A percentile compares a stretch with the other conserved stretches of the same genome.
Evolutionary conservation across 2,113 vertebrate species (phyloP).

Genomic region (Uropsilus gracilis): DNA sequence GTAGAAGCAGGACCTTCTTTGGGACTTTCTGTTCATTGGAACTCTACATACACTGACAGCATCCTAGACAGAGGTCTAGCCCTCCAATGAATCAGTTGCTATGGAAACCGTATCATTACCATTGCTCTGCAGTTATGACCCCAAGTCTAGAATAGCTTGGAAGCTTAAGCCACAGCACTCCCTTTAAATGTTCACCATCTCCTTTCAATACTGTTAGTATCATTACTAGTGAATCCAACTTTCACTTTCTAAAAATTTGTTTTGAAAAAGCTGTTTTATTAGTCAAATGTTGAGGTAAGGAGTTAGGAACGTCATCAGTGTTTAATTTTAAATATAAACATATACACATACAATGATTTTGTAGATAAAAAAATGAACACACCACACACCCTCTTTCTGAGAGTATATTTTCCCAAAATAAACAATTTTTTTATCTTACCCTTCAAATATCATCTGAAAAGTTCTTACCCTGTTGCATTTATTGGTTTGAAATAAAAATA

Average conservation of each 20-base stretch:
- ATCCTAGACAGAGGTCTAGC: constrained; percentile 87
- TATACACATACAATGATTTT: background rate
- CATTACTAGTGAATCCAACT: constrained; percentile 49
- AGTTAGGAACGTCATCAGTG: background rate
- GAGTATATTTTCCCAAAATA: constrained; percentile 2
- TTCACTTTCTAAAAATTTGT: background rate
- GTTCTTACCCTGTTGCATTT: background rate
- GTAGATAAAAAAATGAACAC: background rate
- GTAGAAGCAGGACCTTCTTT: constrained; percentile 85
- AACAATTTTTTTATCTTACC: background rate
- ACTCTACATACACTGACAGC: constrained; percentile 87
- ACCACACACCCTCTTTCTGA: constrained; percentile 7
- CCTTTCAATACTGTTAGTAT: constrained; percentile 31
- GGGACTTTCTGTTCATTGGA: constrained; percentile 84
- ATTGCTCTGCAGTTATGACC: constrained; percentile 77
- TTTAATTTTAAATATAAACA: background rate
- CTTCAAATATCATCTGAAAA: background rate
- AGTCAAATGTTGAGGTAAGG: background rate
- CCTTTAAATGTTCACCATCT: constrained; percentile 60
- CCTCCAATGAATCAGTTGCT: constrained; percentile 85
- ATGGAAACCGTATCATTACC: constrained; percentile 86
- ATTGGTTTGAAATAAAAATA: background rate
- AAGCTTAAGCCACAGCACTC: constrained; percentile 74
- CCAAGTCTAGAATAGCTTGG: constrained; percentile 76
- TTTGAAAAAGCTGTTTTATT: constrained; percentile 30